A percentile compares a stretch with the other conserved stretches of the same genome.
Conservation (phyloP, 2,113 vertebrate species). For the Dinomys branickii region DNA sequence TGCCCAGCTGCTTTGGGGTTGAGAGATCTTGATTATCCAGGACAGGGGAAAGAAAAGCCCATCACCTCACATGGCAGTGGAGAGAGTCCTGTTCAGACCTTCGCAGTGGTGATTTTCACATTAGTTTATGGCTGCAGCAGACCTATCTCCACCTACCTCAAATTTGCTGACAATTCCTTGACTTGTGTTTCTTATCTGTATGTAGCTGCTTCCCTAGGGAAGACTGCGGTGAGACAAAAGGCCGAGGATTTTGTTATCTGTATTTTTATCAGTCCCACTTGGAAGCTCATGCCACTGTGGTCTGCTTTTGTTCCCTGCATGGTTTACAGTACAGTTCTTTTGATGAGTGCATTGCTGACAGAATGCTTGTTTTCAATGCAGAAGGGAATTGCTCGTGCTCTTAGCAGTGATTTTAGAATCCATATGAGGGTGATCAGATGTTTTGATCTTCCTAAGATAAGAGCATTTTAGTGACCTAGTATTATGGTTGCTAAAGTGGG, state of each 20-base stretch:
- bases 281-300: rapidly evolving
- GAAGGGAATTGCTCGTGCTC: rapidly evolving
- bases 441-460: background rate
- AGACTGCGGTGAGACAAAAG: background rate
- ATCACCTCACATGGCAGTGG: rapidly evolving
- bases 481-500: background rate
- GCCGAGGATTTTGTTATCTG: background rate
- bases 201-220: background rate
- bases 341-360: background rate
- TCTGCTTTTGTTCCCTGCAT: background rate
- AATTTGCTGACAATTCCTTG: background rate
- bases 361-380: background rate
- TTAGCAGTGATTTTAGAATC: background rate
- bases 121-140: rapidly evolving
- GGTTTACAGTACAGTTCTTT: background rate
- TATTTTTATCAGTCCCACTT: background rate
- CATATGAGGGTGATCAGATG: background rate
- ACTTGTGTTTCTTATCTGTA: background rate
- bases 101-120: background rate
- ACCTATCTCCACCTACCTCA: rapidly evolving
- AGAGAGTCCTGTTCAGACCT: no score
- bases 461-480: rapidly evolving
- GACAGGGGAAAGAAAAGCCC: background rate
- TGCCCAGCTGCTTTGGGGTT: background rate
- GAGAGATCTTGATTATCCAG: background rate